Conservation (phyloP, 2,797 vertebrate genomes). For the Psittacula derbiana region DNA sequence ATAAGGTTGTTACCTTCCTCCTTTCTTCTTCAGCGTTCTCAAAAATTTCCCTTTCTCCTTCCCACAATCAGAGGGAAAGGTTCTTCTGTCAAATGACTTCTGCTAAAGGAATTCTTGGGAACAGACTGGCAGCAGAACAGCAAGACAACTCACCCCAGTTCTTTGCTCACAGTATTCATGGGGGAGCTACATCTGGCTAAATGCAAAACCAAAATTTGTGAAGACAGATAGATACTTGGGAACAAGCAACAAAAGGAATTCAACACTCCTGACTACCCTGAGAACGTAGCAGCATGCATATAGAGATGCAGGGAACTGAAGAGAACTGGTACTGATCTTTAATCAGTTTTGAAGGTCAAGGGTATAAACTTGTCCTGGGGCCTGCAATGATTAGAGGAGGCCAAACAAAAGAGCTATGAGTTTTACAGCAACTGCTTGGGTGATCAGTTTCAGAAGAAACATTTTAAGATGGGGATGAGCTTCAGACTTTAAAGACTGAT, state of each 20-base stretch:
- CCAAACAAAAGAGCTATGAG: background rate
- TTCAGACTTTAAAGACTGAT: background rate
- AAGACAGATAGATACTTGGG: background rate
- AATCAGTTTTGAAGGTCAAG: background rate
- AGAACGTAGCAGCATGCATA: background rate
- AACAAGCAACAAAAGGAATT: background rate
- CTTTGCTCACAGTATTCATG: background rate
- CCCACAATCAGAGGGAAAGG: background rate
- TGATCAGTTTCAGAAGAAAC: background rate
- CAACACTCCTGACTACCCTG: background rate
- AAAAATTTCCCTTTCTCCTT: background rate
- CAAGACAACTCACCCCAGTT: background rate
- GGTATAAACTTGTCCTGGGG: background rate
- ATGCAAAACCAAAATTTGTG: background rate
- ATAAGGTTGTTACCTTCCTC: background rate
- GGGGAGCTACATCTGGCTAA: background rate
- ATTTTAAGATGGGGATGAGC: background rate
- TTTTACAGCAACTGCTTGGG: background rate
- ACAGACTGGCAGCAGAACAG: background rate
- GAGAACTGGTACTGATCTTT: background rate
- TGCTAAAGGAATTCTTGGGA: background rate
- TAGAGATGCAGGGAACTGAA: background rate
- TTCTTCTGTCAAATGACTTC: background rate
- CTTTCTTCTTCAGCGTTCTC: background rate
- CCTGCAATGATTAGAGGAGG: background rate